phyloP scores from a whole-genome alignment of 2,797 vertebrate genomes.

The Brachyrhaphis roseni region DNA sequence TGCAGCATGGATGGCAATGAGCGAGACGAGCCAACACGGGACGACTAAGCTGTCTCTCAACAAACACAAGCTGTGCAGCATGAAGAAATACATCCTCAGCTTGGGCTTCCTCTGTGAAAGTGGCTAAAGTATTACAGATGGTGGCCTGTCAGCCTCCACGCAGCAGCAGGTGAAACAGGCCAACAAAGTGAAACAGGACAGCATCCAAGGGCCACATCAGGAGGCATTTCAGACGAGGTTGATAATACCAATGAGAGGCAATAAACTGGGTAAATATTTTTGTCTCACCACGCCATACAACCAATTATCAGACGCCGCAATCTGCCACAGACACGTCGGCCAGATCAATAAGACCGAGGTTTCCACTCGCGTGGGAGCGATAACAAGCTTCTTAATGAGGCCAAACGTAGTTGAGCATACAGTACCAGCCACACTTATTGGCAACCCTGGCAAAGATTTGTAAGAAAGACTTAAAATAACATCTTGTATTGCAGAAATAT shows the following conservation, averaged over 20 bases:
- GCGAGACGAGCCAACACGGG: conserved; percentile 47
- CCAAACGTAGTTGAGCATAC: conserved; percentile 12
- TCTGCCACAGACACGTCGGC: conserved; percentile 28
- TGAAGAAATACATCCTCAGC: conserved; percentile 58
- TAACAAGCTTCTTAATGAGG: conserved; percentile 37
- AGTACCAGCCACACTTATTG: not conserved
- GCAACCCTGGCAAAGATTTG: not conserved
- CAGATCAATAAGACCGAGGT: conserved; percentile 25
- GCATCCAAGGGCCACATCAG: conserved; percentile 45
- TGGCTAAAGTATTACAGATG: conserved; percentile 53
- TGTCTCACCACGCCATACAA: conserved; percentile 32
- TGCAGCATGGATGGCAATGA: conserved; percentile 47
- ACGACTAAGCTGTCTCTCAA: conserved; percentile 52
- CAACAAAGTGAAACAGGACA: conserved; percentile 33
- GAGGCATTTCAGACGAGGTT: conserved; percentile 32
- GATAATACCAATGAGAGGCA: conserved; percentile 54
- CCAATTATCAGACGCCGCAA: conserved; percentile 48
- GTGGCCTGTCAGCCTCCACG: conserved; percentile 51
- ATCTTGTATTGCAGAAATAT: not conserved
- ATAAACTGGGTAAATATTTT: conserved; percentile 57
- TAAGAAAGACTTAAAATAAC: not conserved
- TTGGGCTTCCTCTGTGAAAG: conserved; percentile 10
- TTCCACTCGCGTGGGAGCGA: conserved; percentile 10
- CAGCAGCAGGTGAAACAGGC: conserved; percentile 57
- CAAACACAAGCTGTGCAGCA: conserved; percentile 73